These are phyloP conservation scores for Pyrgus malvae DNA, from an alignment of 2,888 invertebrate species.

Conservation along the genomic window DNA sequence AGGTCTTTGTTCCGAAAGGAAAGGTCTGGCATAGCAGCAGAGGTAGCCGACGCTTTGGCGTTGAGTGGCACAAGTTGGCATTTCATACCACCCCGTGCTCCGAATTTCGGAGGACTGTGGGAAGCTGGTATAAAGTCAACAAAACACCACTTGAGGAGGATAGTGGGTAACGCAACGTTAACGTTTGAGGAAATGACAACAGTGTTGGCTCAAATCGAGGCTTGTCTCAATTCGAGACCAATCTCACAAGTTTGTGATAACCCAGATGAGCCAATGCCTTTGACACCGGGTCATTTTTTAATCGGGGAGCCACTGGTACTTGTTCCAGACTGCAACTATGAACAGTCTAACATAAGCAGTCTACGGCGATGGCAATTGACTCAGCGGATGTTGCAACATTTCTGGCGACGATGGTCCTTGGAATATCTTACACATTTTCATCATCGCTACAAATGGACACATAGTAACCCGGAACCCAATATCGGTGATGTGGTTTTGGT, in stretches of 20 bases:
- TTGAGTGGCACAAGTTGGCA: conserved; percentile 27
- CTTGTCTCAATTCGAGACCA: conserved; percentile 34
- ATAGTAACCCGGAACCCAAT: neutral
- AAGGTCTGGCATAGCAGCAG: neutral
- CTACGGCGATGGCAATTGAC: conserved; percentile 25
- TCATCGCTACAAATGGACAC: conserved; percentile 3
- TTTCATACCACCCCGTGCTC: conserved; percentile 34
- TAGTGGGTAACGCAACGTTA: conserved; percentile 25
- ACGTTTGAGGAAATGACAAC: conserved; percentile 32
- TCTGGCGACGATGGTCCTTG: neutral
- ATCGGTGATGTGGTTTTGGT: conserved; percentile 6
- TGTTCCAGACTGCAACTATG: conserved; percentile 18
- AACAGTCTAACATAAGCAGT: conserved; percentile 9
- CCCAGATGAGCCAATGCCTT: conserved; percentile 7
- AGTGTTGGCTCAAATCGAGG: conserved; percentile 30
- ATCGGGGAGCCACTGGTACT: conserved; percentile 26
- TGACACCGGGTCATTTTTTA: conserved; percentile 31
- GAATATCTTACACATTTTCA: conserved; percentile 2
- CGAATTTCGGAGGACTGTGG: conserved; percentile 36
- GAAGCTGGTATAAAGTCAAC: conserved; percentile 30
- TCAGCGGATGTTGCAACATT: conserved; percentile 13
- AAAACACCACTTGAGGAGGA: conserved; percentile 27
- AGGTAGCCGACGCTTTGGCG: conserved; percentile 1
- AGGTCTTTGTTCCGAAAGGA: conserved; percentile 3
- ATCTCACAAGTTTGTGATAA: conserved; percentile 17